Evolutionary conservation across 2,888 invertebrate species (phyloP).

Genomic region (Chorisops tibialis): DNA sequence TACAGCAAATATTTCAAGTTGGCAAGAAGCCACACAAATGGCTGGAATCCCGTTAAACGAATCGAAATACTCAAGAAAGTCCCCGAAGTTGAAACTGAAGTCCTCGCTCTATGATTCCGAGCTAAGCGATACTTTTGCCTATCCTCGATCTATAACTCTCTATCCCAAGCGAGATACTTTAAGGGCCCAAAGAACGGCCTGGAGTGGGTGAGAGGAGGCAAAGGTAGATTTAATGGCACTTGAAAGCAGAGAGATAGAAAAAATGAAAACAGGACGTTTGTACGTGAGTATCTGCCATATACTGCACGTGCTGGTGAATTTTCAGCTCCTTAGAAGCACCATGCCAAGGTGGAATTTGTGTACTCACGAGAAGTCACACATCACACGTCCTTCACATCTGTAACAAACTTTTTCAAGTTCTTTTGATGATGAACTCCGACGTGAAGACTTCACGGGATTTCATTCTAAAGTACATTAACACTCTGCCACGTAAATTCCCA

Average conservation of each 20-base stretch:
- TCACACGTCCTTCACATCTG: slow-evolving; percentile 19
- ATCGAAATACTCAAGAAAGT: slow-evolving; percentile 13
- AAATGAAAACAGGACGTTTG: no score
- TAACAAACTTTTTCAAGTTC: slow-evolving; percentile 20
- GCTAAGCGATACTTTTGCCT: no score
- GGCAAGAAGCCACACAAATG: slow-evolving; percentile 6
- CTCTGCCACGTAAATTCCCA: no score
- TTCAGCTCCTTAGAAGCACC: background rate
- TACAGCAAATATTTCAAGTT: no score
- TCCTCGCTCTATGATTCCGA: no score
- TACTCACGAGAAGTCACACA: slow-evolving; percentile 7
- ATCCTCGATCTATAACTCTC: no score
- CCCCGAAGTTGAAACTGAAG: slow-evolving; percentile 7
- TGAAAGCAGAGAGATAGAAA: no score
- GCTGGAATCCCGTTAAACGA: slow-evolving; percentile 11
- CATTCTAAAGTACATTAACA: slow-evolving; percentile 20
- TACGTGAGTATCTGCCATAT: no score
- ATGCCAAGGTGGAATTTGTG: background rate
- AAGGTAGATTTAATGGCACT: no score
- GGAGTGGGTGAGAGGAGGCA: no score
- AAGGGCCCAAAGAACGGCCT: no score
- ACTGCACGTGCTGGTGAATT: background rate
- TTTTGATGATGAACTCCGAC: slow-evolving; percentile 14
- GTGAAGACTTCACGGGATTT: slow-evolving; percentile 3
- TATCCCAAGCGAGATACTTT: no score